Base-by-base conservation (phyloP, 2,113 vertebrate genomes). In the Myxocyprinus asiaticus region DNA sequence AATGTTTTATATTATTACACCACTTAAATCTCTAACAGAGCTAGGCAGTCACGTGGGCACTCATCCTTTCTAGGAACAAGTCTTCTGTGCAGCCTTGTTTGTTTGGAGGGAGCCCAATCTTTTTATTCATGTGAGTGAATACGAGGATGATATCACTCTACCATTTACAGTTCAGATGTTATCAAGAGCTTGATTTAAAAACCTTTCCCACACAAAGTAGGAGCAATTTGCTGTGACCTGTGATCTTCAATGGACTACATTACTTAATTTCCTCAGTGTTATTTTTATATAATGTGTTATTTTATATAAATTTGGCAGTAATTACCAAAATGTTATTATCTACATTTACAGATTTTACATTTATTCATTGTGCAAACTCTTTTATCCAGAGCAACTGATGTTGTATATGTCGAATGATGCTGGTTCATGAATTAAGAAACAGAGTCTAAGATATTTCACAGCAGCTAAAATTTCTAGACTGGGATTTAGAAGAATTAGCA, bases 51-150 rank as follows among this genome's bases (percentile, higher is more conserved):
- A 58, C 50, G 53, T 55, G 67, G 4, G 42, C 4, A 22, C 51
- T 71, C 43, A 64, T 61, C 65, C 68, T 73, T 82, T 78, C 68
- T 82, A 78, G 47, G 62, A 74, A 82, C 4, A 67, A 11, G n/a
- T 45, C 8, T 1, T 45, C 12, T 48, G 59, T 68, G 22, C 65
- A 65, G 47, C 6, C 9, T 48, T 48, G 47, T 48, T 61, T 42
- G 22, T 33, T 33, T 33, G 22, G 22, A 33, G 22, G 22, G 22
- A 33, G 22, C 22, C 22, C 22, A 33, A 33, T 47, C n/a, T 50
- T 58, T 47, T 72, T 63, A 0, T 15, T 73, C 6, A 33, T 33
- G 22, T 33, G 22, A 33, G 22, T 67, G 71, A 59, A 45, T 22
- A 67, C 42, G 62, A 61, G 22, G 1, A 62, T 81, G 79, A 84